phyloP scores from a whole-genome alignment of 2,888 invertebrate species.

The Cryptocheilus praepositus region DNA sequence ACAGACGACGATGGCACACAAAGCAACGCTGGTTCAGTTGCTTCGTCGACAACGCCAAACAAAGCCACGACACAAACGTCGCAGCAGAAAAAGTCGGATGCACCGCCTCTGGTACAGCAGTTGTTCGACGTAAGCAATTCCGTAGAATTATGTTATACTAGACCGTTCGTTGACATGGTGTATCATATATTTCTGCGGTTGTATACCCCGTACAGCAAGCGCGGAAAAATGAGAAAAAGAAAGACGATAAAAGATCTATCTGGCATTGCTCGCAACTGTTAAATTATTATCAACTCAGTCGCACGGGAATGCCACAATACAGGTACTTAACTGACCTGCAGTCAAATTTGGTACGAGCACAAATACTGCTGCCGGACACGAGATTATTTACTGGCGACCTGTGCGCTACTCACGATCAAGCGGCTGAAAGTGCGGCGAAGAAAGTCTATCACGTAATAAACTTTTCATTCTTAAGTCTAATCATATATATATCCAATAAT shows the following conservation, averaged over 20 bases:
- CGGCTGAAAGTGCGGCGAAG: conserved; percentile 75
- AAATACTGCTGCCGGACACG: conserved; percentile 75
- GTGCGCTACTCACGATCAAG: conserved; percentile 74
- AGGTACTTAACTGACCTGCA: conserved; percentile 69
- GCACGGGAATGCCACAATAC: conserved; percentile 75
- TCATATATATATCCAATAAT: too few relatives aligned
- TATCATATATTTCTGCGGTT: not conserved
- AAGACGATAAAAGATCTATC: conserved; percentile 46
- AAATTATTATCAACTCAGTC: conserved; percentile 73
- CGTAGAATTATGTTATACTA: conserved; percentile 11
- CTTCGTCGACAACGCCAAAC: conserved; percentile 3
- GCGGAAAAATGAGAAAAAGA: conserved; percentile 58
- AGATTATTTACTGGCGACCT: conserved; percentile 75
- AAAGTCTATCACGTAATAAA: conserved; percentile 64
- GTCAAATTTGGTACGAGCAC: conserved; percentile 70
- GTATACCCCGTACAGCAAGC: conserved; percentile 59
- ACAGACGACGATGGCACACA: conserved; percentile 61
- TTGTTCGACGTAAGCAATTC: conserved; percentile 68
- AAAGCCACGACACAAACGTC: conserved; percentile 9
- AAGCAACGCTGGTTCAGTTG: conserved; percentile 36
- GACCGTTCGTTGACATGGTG: not conserved
- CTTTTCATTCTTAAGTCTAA: not conserved
- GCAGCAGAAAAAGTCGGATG: conserved; percentile 55
- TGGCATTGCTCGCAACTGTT: conserved; percentile 71
- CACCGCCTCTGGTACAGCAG: conserved; percentile 71